A percentile compares a stretch with the other conserved stretches of the same genome.
Evolutionary conservation across 2,888 invertebrate species (phyloP).

Genomic region (Imbricaverruca yamaguchii): DNA sequence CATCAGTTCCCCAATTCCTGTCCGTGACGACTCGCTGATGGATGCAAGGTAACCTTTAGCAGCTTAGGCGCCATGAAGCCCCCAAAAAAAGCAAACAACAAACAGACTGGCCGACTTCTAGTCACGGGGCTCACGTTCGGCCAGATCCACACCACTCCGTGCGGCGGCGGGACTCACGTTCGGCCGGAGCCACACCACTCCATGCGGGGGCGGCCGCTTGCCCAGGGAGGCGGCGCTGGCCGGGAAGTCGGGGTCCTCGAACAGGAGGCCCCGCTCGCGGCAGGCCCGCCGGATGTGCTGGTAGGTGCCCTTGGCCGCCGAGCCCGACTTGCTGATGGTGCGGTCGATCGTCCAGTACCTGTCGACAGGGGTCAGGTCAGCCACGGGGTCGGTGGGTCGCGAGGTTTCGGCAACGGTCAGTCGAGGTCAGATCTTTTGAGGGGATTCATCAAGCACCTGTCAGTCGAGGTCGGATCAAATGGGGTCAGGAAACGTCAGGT

Average conservation of each 20-base stretch:
- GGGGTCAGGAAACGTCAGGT: no score
- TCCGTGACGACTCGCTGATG: no score
- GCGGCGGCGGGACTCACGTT: slow-evolving; percentile 52
- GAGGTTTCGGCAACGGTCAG: neutral
- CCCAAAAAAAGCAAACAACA: no score
- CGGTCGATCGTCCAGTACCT: slow-evolving; percentile 34
- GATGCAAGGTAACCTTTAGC: no score
- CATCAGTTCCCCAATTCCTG: no score
- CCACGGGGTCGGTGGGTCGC: neutral
- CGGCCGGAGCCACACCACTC: slow-evolving; percentile 58
- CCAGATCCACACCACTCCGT: slow-evolving; percentile 56
- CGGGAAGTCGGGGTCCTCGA: slow-evolving; percentile 56
- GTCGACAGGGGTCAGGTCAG: neutral
- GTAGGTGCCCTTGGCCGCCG: slow-evolving; percentile 40
- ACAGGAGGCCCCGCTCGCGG: slow-evolving; percentile 51
- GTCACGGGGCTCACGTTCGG: slow-evolving; percentile 63
- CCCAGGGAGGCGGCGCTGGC: slow-evolving; percentile 49
- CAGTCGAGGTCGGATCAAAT: no score
- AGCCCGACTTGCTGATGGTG: slow-evolving; percentile 23
- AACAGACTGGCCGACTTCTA: no score
- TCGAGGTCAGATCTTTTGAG: neutral
- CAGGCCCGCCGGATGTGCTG: slow-evolving; percentile 49
- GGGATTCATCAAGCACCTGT: neutral
- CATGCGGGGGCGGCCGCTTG: slow-evolving; percentile 50
- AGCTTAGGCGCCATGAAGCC: no score